These are phyloP conservation scores for Euglossa dilemma DNA, from an alignment of 1,140 invertebrate species.

Conservation along the genomic window DNA sequence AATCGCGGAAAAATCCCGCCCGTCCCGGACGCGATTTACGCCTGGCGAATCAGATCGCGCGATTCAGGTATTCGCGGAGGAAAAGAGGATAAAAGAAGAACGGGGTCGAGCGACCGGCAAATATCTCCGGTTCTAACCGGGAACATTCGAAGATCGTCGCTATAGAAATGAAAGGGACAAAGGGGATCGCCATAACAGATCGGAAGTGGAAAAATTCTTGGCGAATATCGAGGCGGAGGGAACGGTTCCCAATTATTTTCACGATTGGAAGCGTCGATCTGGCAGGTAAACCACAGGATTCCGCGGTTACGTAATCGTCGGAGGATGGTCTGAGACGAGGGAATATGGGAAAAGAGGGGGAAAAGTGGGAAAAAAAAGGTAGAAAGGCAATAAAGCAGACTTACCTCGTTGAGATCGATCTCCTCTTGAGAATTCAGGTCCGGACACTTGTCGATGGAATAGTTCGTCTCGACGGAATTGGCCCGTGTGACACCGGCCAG, in stretches of 20 bases:
- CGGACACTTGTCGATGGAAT: slow-evolving; percentile 42
- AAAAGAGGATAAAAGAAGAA: not conserved
- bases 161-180: not conserved
- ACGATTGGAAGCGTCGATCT: not conserved
- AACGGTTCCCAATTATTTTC: not conserved
- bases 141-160: not conserved
- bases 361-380: not conserved
- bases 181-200: no score
- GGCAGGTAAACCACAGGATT: not conserved
- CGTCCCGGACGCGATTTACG: slow-evolving; percentile 4
- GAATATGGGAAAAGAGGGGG: not conserved
- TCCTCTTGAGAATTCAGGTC: slow-evolving; percentile 62
- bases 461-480: slow-evolving; percentile 51
- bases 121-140: not conserved
- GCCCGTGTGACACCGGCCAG: slow-evolving; percentile 55
- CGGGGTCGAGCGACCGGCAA: not conserved
- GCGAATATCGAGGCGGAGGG: not conserved
- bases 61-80: no score
- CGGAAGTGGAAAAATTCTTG: not conserved
- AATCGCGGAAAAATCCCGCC: slow-evolving; percentile 24
- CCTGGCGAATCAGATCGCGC: no score
- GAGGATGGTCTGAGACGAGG: not conserved
- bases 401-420: slow-evolving; percentile 63
- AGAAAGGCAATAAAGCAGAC: not conserved
- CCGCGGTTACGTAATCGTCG: slow-evolving; percentile 13